Base-by-base conservation (phyloP, 2,888 invertebrate genomes). In the Phragmatobia fuliginosa region DNA sequence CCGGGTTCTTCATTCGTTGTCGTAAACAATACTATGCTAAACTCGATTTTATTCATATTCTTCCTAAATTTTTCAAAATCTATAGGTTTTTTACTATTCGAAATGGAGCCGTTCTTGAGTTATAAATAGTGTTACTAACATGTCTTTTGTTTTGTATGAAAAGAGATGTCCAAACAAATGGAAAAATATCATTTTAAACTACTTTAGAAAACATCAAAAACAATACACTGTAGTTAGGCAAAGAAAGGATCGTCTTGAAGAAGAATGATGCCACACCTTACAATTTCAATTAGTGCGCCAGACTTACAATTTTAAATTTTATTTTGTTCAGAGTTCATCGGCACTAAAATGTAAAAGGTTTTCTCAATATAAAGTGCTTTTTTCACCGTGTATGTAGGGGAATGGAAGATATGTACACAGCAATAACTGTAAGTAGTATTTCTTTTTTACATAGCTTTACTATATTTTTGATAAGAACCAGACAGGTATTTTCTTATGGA, bases 361-460 rank as follows among this genome's bases (percentile, higher is more conserved):
- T 52, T 11, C 11, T 11, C 18, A 7, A 45, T 21, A 21, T 3
- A 45, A 45, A 45, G 45, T 45, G 21, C 21, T 6, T 45, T 45
- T 25, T 25, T 61, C 21, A 61, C 14, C 25, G 66, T 45, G 45
- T 21, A 21, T 21, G 14, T 7, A 1, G 45, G 21, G 21, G 67
- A 67, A 61, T 49, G n/a, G 18, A 18, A 41, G 4, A 18, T n/a
- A 36, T 58, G 69, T 71, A 74, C 77, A 71, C 68, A 73, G 75
- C 72, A 66, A 70, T 65, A 73, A 70, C 69, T 70, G 45, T 72
- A n/a, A n/a, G n/a, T n/a, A 71, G 70, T 60, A 66, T 67, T 74
- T 72, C 67, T 62, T 59, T 69, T 76, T 75, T 73, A 70, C 68
- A 73, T 67, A 76, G 67, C 68, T 72, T 79, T 73, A 74, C 63